These are phyloP conservation scores for Macroramphosus scolopax DNA, from an alignment of 2,797 vertebrate species.

Conservation along the genomic window DNA sequence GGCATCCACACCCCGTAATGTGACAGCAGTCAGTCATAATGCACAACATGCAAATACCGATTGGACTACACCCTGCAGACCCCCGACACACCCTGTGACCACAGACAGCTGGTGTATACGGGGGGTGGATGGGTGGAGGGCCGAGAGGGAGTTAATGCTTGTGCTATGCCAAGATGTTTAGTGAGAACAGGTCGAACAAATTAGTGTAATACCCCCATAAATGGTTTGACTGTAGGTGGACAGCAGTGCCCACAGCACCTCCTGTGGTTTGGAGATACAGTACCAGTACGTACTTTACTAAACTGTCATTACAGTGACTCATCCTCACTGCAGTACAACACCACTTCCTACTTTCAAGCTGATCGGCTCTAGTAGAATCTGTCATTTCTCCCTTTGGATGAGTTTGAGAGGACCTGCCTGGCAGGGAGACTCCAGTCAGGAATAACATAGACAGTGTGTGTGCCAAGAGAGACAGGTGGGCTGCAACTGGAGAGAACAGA, in stretches of 20 bases:
- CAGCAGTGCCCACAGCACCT: too few relatives aligned
- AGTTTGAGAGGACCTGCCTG: background rate
- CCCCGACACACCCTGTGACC: slow-evolving; percentile 50
- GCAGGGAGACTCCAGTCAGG: slow-evolving; percentile 14
- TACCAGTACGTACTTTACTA: too few relatives aligned
- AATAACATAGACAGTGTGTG: slow-evolving; percentile 3
- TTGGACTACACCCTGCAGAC: slow-evolving; percentile 36
- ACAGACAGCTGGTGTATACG: slow-evolving; percentile 56
- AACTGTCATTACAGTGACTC: slow-evolving; percentile 14
- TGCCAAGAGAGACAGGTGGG: slow-evolving; percentile 50
- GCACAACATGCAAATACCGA: slow-evolving; percentile 40
- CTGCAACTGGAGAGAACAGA: slow-evolving; percentile 48
- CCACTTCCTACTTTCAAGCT: too few relatives aligned
- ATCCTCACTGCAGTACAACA: background rate
- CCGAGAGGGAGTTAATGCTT: background rate
- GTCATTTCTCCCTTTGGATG: too few relatives aligned
- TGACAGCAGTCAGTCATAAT: slow-evolving; percentile 41
- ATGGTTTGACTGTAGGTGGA: too few relatives aligned
- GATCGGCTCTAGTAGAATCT: too few relatives aligned
- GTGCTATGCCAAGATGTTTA: background rate
- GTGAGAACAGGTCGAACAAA: background rate
- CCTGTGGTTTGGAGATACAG: slow-evolving; percentile 2
- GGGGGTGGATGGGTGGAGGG: background rate
- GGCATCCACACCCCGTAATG: slow-evolving; percentile 28
- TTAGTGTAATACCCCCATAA: background rate